A percentile compares a stretch with the other conserved stretches of the same genome.
Conservation (phyloP, 2,113 vertebrate species). For the Lagenorhynchus albirostris region DNA sequence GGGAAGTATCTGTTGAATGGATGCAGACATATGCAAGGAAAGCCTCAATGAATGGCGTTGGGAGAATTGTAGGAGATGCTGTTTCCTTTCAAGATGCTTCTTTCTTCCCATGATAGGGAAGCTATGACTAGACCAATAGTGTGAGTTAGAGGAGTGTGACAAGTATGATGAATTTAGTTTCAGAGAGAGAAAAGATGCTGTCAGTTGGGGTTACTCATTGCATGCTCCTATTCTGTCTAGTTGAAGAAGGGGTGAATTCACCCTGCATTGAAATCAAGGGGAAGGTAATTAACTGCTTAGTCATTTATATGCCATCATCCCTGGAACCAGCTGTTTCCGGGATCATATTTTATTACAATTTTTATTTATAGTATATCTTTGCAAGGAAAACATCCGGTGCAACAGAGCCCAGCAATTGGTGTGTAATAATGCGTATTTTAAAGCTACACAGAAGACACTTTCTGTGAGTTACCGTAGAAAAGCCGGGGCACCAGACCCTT, state of each 20-base stretch:
- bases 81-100: not conserved
- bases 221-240: not conserved
- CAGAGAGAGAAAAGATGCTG: not conserved
- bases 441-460: not conserved
- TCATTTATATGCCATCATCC: conserved; percentile 28
- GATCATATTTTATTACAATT: conserved; percentile 28
- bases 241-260: not conserved
- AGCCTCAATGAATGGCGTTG: not conserved
- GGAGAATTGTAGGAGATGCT: not conserved
- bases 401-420: not conserved
- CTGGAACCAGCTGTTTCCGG: conserved; percentile 35
- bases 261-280: not conserved
- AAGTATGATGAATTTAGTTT: not conserved
- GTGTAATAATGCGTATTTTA: not conserved
- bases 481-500: not conserved
- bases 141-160: not conserved
- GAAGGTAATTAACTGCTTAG: not conserved
- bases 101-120: not conserved
- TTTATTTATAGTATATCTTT: conserved; percentile 35
- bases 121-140: not conserved
- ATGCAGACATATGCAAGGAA: not conserved
- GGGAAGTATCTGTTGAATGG: not conserved
- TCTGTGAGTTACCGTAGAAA: not conserved
- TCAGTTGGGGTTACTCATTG: not conserved
- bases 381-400: not conserved